Evolutionary conservation across 2,888 invertebrate species (phyloP).

Genomic region (Merodon equestris): DNA sequence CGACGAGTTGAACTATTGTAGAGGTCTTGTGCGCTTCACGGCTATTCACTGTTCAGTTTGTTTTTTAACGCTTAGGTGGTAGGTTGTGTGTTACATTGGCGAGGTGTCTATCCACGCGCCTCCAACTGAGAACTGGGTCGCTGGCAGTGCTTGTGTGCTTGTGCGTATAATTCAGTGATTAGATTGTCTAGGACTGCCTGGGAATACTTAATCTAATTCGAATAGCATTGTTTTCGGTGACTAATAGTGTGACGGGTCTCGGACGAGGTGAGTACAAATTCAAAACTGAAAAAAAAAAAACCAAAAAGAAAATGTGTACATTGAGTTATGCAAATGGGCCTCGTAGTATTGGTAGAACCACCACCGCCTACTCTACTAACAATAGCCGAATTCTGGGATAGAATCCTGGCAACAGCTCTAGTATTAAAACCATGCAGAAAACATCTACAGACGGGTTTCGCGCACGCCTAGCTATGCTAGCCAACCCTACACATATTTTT

Average conservation of each 20-base stretch:
- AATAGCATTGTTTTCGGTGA: conserved; percentile 6
- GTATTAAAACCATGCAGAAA: conserved; percentile 38
- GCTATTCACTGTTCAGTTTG: conserved; percentile 65
- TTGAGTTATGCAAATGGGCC: conserved; percentile 47
- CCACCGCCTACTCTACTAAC: conserved; percentile 8
- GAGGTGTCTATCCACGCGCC: conserved; percentile 41
- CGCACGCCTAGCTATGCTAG: conserved; percentile 54
- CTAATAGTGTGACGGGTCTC: conserved; percentile 3
- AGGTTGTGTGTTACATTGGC: conserved; percentile 37
- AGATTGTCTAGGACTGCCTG: background rate
- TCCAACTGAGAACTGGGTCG: conserved; percentile 45
- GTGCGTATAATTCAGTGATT: conserved; percentile 26
- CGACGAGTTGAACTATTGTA: conserved; percentile 47
- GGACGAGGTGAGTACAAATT: conserved; percentile 48
- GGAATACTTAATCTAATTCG: too few relatives aligned
- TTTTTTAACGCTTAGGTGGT: conserved; percentile 54
- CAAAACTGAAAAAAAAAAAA: conserved; percentile 11
- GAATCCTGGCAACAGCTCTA: conserved; percentile 28
- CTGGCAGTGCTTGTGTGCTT: conserved; percentile 42
- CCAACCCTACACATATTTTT: conserved; percentile 40
- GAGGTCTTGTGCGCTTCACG: conserved; percentile 62
- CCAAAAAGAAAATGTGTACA: conserved; percentile 27
- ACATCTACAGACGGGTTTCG: conserved; percentile 42
- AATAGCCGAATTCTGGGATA: conserved; percentile 42
- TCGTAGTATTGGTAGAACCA: conserved; percentile 28